Percentiles rank a stretch among this genome's conserved stretches.
Conservation (phyloP, 2,888 invertebrate genomes). For the Campoletis raptor region DNA sequence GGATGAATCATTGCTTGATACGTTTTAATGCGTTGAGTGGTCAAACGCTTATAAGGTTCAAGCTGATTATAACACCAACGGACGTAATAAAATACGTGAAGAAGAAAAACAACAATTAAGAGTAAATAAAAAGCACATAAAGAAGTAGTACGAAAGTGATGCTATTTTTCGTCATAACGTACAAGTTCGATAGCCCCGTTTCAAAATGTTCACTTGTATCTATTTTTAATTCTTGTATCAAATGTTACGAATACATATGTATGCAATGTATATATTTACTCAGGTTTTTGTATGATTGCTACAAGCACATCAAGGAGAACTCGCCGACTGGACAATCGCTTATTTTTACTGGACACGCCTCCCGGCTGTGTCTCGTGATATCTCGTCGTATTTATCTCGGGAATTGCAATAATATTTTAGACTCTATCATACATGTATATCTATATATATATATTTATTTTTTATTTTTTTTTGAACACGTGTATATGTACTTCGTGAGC, state of each 20-base stretch:
- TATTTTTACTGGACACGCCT: constrained; percentile 68
- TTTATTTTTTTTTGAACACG: not conserved
- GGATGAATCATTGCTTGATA: constrained; percentile 50
- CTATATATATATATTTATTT: constrained; percentile 12
- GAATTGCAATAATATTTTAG: constrained; percentile 69
- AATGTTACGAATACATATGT: not conserved
- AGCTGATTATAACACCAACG: constrained; percentile 10
- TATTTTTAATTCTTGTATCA: not conserved
- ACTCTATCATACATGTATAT: not conserved
- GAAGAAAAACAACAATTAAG: constrained; percentile 8
- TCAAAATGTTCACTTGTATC: not conserved
- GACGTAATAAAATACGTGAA: constrained; percentile 27
- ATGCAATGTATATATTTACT: constrained; percentile 1
- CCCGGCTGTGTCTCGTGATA: constrained; percentile 43
- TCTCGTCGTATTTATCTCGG: constrained; percentile 68
- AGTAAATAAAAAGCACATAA: constrained; percentile 17
- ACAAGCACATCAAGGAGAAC: constrained; percentile 49
- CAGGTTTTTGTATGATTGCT: constrained; percentile 28
- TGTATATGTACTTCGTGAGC: constrained; percentile 15
- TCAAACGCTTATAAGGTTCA: constrained; percentile 9
- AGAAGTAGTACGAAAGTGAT: constrained; percentile 33
- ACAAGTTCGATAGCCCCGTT: not conserved
- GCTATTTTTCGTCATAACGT: constrained; percentile 27
- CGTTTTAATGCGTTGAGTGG: constrained; percentile 26
- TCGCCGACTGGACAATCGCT: constrained; percentile 51